Conservation (phyloP, 2,797 vertebrate species). For the Oophaga sylvatica region DNA sequence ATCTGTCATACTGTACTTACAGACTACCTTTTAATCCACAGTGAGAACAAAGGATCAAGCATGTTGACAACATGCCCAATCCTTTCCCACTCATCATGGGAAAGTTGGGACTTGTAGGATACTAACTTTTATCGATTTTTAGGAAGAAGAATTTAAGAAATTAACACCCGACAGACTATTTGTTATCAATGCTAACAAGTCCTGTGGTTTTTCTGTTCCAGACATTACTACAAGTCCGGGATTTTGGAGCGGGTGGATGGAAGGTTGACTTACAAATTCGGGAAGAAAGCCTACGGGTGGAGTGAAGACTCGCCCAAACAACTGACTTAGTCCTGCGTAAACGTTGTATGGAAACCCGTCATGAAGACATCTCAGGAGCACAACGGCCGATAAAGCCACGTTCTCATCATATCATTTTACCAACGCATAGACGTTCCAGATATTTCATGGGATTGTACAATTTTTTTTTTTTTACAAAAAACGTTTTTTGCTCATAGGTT, state of each 20-base stretch:
- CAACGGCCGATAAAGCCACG: background rate
- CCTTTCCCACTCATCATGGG: too few species aligned
- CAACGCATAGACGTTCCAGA: background rate
- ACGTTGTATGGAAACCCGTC: background rate
- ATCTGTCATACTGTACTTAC: too few species aligned
- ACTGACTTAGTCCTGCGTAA: background rate
- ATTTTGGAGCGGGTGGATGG: constrained; percentile 58
- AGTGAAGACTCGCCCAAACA: constrained; percentile 27
- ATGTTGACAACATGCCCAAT: too few species aligned
- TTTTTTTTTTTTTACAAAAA: background rate
- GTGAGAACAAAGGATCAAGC: too few species aligned
- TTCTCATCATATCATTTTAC: background rate
- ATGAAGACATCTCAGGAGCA: background rate
- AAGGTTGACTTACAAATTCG: constrained; percentile 59
- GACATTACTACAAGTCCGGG: constrained; percentile 61
- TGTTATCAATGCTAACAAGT: background rate
- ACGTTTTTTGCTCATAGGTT: background rate
- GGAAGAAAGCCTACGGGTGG: constrained; percentile 55
- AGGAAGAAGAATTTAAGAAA: background rate
- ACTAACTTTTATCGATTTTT: background rate
- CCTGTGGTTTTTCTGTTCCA: background rate
- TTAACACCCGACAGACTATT: background rate
- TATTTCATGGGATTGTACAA: background rate
- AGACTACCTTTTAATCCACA: too few species aligned
- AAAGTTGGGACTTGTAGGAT: background rate